Base-by-base conservation (phyloP, 1,140 invertebrate species). In the Rhagoletis pomonella region DNA sequence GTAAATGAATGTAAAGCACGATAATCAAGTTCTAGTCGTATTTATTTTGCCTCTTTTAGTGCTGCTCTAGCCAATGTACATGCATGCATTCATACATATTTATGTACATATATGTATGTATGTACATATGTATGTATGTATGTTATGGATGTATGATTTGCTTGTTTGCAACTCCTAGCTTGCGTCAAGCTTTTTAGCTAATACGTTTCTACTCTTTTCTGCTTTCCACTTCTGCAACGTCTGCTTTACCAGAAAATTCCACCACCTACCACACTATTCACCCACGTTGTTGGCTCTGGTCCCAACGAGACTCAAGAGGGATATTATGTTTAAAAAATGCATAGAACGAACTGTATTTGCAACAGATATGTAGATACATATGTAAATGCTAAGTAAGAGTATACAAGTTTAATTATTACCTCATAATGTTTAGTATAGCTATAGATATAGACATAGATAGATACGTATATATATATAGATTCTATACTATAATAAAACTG, bases 1-100 rank as follows among this genome's bases (percentile, higher is more conserved):
- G 73, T 81, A 81, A 81, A 81, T 81, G 73, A 81, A 81, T 81
- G 47, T 55, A 81, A 81, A 81, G 73, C 73, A 81, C 73, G 73
- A 81, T 81, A 81, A 81, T 81, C 73, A 81, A 55, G 73, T 81
- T 81, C 73, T 81, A 58, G 50, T 47, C 73, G 47, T 42, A 81
- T 81, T 81, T 81, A 81, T 42, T 19, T 42, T 81, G 47, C 73
- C 47, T 81, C 73, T 29, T 81, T 73, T 50, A 42, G 47, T 55
- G 50, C n/a, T 29, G 12, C 17, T 81, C 47, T 81, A 19, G 17
- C 47, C 39, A 42, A 62, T 4, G 17, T 67, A 67, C 4, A 39
- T 64, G 4, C 4, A 12, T 12, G 62, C 10, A 64, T 59, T 7
- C 12, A 59, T 59, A 12, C 12, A 12, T 59, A 59, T 59, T 7